Evolutionary conservation across 2,888 invertebrate species (phyloP), one percentile per base, ranked within the genome.

Genomic region (Poecilobothrus nobilitatus): DNA sequence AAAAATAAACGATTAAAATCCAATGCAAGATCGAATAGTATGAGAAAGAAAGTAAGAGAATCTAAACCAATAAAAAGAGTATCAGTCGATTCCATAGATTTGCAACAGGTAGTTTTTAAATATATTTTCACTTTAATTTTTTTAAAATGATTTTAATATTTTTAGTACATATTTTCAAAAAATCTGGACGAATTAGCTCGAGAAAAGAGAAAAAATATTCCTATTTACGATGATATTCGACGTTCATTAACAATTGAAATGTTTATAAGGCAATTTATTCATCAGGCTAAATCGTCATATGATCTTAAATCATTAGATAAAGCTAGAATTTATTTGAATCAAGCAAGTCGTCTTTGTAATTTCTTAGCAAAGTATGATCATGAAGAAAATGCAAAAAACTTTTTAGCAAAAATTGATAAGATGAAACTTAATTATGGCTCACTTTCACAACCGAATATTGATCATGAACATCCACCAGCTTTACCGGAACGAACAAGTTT

Each of bases 191-290:
- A 73, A 22, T 64, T 72, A 0, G 71, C 67, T 34, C 74, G 69
- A 21, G 15, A 68, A 21, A 66, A 22, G 62, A 70, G 64, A 53
- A 71, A 81, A 18, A 71, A 76, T 4, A 79, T 78, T 70, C 77
- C 80, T 34, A 78, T 78, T 41, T 72, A 90, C 78, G 88, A 89
- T 68, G 76, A 84, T 2, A 83, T 86, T 70, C 84, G 89, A 67
- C 83, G 87, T 66, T 84, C 86, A n/a, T 79, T 86, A 68, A 82
- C 92, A 1, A 78, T 92, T 0, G 87, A 88, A 76, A 87, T 89
- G 75, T 89, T 92, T 74, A 86, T 91, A 66, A 83, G 86, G 21
- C 90, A 91, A 75, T 89, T 91, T 74, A 85, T 91, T 53, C 84
- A 86, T 67, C 89, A 92, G 85, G 87, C 89, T 0, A 84, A 86